Evolutionary conservation across 2,888 invertebrate genomes (phyloP).

Genomic region (Tenthredo scrophulariae): DNA sequence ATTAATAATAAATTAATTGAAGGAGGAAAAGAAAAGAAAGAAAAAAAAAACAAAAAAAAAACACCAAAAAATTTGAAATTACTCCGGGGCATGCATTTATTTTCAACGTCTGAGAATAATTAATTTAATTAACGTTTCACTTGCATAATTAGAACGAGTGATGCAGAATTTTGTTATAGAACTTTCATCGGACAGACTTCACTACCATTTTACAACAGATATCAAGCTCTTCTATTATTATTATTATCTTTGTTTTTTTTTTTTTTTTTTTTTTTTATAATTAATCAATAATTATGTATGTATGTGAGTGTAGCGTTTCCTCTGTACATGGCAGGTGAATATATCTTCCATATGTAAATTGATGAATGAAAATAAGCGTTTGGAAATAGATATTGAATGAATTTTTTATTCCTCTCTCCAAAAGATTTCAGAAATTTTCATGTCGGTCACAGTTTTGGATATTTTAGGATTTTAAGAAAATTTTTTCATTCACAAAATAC

Average conservation of each 20-base stretch:
- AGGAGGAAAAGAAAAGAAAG: no score
- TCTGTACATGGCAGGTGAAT: background rate
- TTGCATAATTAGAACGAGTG: conserved; percentile 19
- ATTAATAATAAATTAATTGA: background rate
- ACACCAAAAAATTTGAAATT: background rate
- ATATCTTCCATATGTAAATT: background rate
- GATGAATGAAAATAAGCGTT: background rate
- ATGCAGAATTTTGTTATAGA: conserved; percentile 23
- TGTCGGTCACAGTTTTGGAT: background rate
- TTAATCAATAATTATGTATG: conserved; percentile 2
- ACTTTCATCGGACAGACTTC: conserved; percentile 35
- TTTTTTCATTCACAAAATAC: background rate
- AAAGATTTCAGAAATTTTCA: background rate
- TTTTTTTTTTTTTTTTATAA: background rate
- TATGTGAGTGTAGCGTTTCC: background rate
- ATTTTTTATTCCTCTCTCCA: background rate
- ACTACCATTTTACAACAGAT: conserved; percentile 47
- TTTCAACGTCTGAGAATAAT: background rate
- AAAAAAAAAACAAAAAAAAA: no score
- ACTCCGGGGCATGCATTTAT: background rate
- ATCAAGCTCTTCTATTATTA: conserved; percentile 26
- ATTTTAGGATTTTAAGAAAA: background rate
- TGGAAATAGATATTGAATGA: background rate
- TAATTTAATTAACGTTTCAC: background rate
- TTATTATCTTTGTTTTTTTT: no score